Conservation (phyloP, 2,797 vertebrate species). For the Paramormyrops hopkinsi region DNA sequence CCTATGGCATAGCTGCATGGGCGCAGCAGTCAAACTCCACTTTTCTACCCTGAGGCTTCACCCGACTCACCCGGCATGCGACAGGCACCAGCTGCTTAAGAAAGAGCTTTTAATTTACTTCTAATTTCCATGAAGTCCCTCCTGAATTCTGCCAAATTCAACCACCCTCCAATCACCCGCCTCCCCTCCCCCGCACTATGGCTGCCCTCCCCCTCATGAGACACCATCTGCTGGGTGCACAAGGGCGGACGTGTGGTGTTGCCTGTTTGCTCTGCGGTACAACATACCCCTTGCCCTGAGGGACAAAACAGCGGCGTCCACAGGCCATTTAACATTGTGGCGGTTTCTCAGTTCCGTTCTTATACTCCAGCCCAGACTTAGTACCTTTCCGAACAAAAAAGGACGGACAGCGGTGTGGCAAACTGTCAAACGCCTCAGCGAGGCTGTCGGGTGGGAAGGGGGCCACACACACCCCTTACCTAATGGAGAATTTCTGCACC, state of each 20-base stretch:
- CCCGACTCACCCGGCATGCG: not conserved
- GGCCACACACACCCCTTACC: not conserved
- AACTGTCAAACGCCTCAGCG: not conserved
- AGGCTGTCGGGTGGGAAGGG: too few species aligned
- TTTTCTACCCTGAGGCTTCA: not conserved
- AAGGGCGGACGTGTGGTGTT: not conserved
- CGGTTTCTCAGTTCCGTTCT: not conserved
- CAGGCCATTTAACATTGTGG: not conserved
- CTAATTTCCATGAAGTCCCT: not conserved
- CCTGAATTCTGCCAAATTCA: not conserved
- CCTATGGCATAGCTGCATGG: not conserved
- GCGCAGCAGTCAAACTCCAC: not conserved
- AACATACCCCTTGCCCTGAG: not conserved
- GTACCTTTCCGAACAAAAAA: not conserved
- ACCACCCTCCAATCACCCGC: not conserved
- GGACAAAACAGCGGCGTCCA: not conserved
- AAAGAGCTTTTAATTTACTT: constrained; percentile 17
- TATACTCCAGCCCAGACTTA: not conserved
- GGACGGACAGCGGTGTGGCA: not conserved
- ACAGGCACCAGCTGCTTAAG: not conserved
- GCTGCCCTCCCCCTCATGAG: not conserved
- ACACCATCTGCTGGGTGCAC: constrained; percentile 12
- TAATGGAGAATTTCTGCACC: not conserved
- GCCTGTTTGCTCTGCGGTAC: not conserved
- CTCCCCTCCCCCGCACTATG: not conserved